Evolutionary conservation across 2,113 vertebrate species (phyloP).

Genomic region (Vicugna pacos): DNA sequence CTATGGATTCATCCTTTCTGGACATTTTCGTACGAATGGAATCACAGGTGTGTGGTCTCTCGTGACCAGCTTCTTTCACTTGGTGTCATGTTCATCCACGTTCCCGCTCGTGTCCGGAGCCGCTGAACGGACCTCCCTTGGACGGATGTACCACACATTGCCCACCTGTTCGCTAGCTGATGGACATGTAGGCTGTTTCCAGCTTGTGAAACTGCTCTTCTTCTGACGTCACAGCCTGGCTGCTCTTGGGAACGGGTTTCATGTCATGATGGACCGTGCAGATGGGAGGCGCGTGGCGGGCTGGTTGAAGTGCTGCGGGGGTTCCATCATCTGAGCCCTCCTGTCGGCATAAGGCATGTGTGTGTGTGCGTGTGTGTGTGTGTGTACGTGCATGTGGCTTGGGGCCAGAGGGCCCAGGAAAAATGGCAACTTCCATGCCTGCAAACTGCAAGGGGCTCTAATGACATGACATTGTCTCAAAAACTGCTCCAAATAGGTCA

Average conservation of each 20-base stretch:
- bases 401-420: neutral
- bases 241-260: neutral
- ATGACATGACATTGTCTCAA: neutral
- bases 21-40: accelerated
- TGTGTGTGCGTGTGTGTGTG: accelerated
- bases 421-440: accelerated
- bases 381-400: neutral
- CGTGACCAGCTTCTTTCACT: neutral
- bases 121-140: too few relatives aligned
- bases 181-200: neutral
- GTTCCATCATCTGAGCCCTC: too few relatives aligned
- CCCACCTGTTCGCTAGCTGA: neutral
- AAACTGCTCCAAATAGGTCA: too few relatives aligned
- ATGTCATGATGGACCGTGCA: accelerated
- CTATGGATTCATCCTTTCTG: neutral
- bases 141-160: accelerated
- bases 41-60: accelerated
- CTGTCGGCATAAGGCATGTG: neutral
- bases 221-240: too few relatives aligned
- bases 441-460: neutral
- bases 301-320: accelerated
- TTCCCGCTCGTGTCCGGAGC: accelerated
- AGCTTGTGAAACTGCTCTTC: accelerated
- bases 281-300: too few relatives aligned
- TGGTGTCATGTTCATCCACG: accelerated